Evolutionary conservation across 1,140 invertebrate genomes (phyloP).

Genomic region (Watersipora subatra): DNA sequence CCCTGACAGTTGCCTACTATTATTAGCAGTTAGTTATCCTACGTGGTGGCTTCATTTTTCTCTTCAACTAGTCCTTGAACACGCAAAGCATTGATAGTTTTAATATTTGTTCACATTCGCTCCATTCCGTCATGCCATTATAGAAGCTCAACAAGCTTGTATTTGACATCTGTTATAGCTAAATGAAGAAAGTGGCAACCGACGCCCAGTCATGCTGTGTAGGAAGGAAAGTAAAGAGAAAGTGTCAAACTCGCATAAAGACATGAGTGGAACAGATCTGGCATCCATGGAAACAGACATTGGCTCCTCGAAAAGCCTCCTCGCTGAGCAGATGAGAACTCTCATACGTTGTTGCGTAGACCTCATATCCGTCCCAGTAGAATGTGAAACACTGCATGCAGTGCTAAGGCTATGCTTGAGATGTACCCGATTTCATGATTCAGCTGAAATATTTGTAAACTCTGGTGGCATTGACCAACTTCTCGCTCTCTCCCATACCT

Average conservation of each 20-base stretch:
- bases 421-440: slow-evolving; percentile 60
- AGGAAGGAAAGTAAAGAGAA: slow-evolving; percentile 28
- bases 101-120: no score
- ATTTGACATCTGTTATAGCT: slow-evolving; percentile 31
- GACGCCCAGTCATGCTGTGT: slow-evolving; percentile 65
- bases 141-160: background rate
- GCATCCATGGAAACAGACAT: background rate
- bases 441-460: slow-evolving; percentile 59
- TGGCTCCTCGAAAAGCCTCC: background rate
- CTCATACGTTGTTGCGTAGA: slow-evolving; percentile 14
- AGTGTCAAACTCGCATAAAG: slow-evolving; percentile 8
- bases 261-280: no score
- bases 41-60: background rate
- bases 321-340: background rate
- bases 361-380: slow-evolving; percentile 55
- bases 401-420: slow-evolving; percentile 61
- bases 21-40: no score
- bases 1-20: no score
- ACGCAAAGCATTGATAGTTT: background rate
- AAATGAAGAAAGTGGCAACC: slow-evolving; percentile 65
- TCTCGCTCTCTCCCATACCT: slow-evolving; percentile 55
- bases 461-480: slow-evolving; percentile 60
- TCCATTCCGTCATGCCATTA: no score
- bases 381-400: slow-evolving; percentile 64
- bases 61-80: background rate